Conservation (phyloP, 2,888 invertebrate species). For the Stegophylla sp. region DNA sequence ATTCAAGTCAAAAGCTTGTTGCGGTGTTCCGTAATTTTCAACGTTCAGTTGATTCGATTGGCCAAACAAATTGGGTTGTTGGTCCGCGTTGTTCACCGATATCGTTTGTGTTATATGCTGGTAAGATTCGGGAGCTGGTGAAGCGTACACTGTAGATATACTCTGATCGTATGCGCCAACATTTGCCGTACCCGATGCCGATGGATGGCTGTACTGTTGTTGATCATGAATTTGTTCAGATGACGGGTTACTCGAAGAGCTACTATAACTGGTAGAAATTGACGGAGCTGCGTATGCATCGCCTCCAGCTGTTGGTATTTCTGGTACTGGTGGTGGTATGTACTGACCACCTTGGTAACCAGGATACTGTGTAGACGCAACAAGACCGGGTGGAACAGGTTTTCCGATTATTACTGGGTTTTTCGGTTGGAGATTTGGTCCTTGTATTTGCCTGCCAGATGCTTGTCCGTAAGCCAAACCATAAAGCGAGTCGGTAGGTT, state of each 20-base stretch:
- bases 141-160: not conserved
- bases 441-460: conserved; percentile 63
- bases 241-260: conserved; percentile 59
- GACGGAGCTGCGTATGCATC: conserved; percentile 53
- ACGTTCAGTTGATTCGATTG: conserved; percentile 15
- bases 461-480: conserved; percentile 62
- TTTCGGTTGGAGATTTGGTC: conserved; percentile 66
- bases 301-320: conserved; percentile 61
- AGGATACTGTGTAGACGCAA: conserved; percentile 73
- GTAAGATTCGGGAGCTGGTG: conserved; percentile 43
- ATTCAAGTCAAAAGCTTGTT: conserved; percentile 43
- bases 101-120: conserved; percentile 42
- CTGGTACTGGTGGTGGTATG: conserved; percentile 63
- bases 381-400: conserved; percentile 75
- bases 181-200: not conserved
- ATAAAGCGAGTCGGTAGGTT: conserved; percentile 45
- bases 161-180: conserved; percentile 5
- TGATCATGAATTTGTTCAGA: not conserved
- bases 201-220: not conserved
- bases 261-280: conserved; percentile 51
- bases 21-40: conserved; percentile 22
- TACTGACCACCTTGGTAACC: conserved; percentile 64
- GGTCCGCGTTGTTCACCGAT: not conserved
- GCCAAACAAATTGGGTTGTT: not conserved
- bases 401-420: conserved; percentile 77